Base-by-base conservation (phyloP, 2,113 vertebrate genomes). In the Corvus cornix region DNA sequence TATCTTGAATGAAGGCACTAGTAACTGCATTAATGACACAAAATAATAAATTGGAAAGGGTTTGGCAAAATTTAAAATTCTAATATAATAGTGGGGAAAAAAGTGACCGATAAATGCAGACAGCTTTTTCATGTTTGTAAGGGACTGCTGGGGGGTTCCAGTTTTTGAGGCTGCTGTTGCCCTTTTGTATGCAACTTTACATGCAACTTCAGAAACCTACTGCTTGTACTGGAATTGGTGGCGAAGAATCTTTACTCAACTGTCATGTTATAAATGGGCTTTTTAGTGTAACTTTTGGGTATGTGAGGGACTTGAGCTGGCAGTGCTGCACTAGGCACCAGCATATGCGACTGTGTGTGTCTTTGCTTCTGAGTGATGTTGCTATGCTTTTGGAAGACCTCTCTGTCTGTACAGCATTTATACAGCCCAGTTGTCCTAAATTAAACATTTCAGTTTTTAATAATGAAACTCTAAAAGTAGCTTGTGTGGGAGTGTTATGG, bases 331-430 rank as follows among this genome's bases (percentile, higher is more conserved):
- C 39, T 37, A 4, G n/a, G 55, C 26, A 49, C 13, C 22, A 31
- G 31, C 1, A 0, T 20, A 8, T 35, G 20, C 30, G 63, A 8
- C 52, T 49, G 3, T 21, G 4, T 21, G 5, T 64, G 7, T 52
- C 41, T 46, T 62, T 66, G 19, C 46, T 82, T 78, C 56, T 63
- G 56, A 85, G 37, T 51, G 37, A 56, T 41, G 10, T 18, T n/a
- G 20, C 30, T 35, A 13, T 0, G 22, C 6, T 88, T 73, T 63
- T 67, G 30, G 66, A 66, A 74, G 13, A 77, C 20, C 9, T 73
- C 10, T 46, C 28, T 72, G 24, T 43, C 8, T 78, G 3, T 56
- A n/a, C 30, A 28, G 18, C 27, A 35, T 52, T 75, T 46, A 22
- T 26, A 24, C 39, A 73, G 49, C 31, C 56, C 7, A 23, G 6